phyloP scores from a whole-genome alignment of 2,888 invertebrate species.

The Platycnemis pennipes region DNA sequence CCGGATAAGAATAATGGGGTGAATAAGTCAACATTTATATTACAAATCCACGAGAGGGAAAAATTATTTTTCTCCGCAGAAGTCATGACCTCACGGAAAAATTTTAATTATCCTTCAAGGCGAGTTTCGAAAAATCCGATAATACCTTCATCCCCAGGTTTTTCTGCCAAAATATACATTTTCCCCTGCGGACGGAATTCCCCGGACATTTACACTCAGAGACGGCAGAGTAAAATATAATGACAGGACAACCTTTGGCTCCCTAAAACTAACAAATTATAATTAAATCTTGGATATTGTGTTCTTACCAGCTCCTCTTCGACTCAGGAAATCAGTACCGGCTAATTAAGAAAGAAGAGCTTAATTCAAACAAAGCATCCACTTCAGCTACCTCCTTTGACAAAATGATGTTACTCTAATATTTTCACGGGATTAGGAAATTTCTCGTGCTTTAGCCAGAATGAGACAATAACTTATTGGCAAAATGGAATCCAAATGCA shows the following conservation, averaged over 20 bases:
- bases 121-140: constrained; percentile 12
- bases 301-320: not conserved
- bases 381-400: too few species aligned
- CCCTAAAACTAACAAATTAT: not conserved
- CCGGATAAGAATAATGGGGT: not conserved
- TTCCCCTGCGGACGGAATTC: not conserved
- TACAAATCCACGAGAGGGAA: not conserved
- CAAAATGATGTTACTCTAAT: too few species aligned
- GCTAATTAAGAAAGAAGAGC: not conserved
- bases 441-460: too few species aligned
- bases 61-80: not conserved
- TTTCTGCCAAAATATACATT: not conserved
- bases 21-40: constrained; percentile 35
- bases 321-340: not conserved
- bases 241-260: not conserved
- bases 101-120: not conserved
- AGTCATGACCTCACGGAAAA: not conserved
- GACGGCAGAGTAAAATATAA: not conserved
- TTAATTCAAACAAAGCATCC: too few species aligned
- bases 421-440: too few species aligned
- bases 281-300: not conserved
- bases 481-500: too few species aligned
- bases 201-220: not conserved
- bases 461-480: too few species aligned
- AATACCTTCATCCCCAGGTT: not conserved